Evolutionary conservation across 2,888 invertebrate genomes (phyloP).

Genomic region (Drosophila hamatofila): DNA sequence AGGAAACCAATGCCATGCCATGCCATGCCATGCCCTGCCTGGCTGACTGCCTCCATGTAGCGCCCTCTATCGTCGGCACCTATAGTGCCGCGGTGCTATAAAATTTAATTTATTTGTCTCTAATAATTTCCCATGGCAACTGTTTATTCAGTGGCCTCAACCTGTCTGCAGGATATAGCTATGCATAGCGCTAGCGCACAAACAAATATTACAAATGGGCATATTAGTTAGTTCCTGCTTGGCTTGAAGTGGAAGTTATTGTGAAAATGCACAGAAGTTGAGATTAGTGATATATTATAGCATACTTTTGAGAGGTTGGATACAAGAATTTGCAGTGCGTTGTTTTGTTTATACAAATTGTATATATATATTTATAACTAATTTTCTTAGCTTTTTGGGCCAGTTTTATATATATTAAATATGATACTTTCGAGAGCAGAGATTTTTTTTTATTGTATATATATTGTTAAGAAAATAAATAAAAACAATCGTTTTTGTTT

Average conservation of each 20-base stretch:
- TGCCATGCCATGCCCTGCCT: background rate
- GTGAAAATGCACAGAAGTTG: no score
- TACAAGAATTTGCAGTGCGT: background rate
- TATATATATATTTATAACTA: background rate
- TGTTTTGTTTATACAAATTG: background rate
- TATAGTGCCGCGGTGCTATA: conserved; percentile 66
- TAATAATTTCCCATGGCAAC: conserved; percentile 80
- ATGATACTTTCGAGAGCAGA: no score
- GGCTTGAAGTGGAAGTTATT: no score
- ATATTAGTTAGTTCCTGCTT: conserved; percentile 25
- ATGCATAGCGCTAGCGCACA: background rate
- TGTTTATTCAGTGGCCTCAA: conserved; percentile 59
- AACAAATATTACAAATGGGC: conserved; percentile 7
- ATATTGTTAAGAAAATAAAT: no score
- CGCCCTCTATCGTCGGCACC: conserved; percentile 56
- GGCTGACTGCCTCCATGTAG: background rate
- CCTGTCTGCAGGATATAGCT: conserved; percentile 23
- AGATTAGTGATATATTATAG: background rate
- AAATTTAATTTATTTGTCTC: conserved; percentile 80
- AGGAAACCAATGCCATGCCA: conserved; percentile 3
- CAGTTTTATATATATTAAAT: no score
- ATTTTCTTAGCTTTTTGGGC: no score
- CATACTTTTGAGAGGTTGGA: no score
- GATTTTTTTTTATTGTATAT: no score
- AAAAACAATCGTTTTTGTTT: no score